Percentiles rank a stretch among this genome's conserved stretches.
Evolutionary conservation across 1,140 invertebrate species (phyloP).

Genomic region (Drosophila funebris): DNA sequence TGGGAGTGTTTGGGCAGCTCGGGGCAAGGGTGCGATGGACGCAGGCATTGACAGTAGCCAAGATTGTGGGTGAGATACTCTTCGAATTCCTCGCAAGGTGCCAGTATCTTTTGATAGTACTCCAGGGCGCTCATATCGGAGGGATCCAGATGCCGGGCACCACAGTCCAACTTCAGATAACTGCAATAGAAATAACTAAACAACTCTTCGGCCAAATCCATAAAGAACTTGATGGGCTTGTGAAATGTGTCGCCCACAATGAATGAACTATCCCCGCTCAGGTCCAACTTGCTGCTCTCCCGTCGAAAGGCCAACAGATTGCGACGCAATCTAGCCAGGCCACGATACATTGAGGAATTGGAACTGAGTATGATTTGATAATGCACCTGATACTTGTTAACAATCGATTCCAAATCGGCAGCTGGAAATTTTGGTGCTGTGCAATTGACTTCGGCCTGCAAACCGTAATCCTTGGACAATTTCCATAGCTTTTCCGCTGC

Average conservation of each 20-base stretch:
- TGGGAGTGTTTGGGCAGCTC: background rate
- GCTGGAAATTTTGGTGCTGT: conserved; percentile 35
- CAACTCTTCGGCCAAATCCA: conserved; percentile 61
- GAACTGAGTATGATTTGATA: conserved; percentile 53
- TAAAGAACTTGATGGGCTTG: conserved; percentile 69
- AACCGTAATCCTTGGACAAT: conserved; percentile 29
- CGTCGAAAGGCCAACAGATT: conserved; percentile 45
- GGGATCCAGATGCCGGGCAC: conserved; percentile 56
- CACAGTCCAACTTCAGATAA: conserved; percentile 56
- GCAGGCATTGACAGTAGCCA: conserved; percentile 63
- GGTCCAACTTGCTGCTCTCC: conserved; percentile 33
- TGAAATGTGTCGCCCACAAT: conserved; percentile 65
- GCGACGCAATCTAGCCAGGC: conserved; percentile 16
- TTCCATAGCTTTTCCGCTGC: conserved; percentile 45
- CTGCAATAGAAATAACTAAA: conserved; percentile 60
- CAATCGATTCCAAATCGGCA: conserved; percentile 32
- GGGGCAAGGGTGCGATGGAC: conserved; percentile 3
- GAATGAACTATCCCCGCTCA: conserved; percentile 29
- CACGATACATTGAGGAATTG: conserved; percentile 24
- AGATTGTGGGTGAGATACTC: conserved; percentile 65
- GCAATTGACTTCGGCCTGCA: conserved; percentile 36
- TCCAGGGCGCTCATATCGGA: conserved; percentile 43
- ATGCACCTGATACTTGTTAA: conserved; percentile 58
- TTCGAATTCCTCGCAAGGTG: conserved; percentile 63
- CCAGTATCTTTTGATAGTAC: conserved; percentile 47